Conservation (phyloP, 2,113 vertebrate genomes). For the Colistium nudipinnis region DNA sequence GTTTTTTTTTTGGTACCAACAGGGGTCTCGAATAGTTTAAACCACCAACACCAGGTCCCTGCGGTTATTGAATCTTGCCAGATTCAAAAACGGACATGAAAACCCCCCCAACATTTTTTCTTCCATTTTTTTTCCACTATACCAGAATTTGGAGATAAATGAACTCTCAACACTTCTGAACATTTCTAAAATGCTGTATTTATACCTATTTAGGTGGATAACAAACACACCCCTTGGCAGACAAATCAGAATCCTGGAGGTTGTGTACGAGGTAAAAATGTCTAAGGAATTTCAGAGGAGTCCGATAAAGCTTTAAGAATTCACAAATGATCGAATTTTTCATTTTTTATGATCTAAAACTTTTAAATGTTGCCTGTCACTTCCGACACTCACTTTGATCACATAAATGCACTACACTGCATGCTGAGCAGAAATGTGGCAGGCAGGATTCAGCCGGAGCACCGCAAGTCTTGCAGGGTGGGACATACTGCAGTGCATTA, state of each 20-base stretch:
- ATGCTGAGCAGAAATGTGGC: background rate
- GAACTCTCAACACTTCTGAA: too few species aligned
- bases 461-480: constrained; percentile 20
- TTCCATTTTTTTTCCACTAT: too few species aligned
- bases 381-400: constrained; percentile 35
- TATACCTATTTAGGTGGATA: background rate
- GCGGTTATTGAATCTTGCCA: background rate
- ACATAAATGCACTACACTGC: constrained; percentile 3
- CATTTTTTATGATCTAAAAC: too few species aligned
- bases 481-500: constrained; percentile 21
- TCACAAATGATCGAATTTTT: too few species aligned
- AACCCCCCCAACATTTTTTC: background rate
- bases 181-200: background rate
- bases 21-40: constrained; percentile 4
- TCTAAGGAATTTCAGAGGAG: background rate
- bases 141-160: too few species aligned
- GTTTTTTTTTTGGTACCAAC: background rate
- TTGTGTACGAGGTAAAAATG: constrained; percentile 1
- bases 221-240: background rate
- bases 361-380: too few species aligned
- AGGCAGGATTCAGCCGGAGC: constrained; percentile 46
- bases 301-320: background rate
- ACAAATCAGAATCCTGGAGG: background rate
- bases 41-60: background rate
- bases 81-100: background rate